Base-by-base conservation (phyloP, 2,113 vertebrate genomes). In the Brachyhypopomus occidentalis region DNA sequence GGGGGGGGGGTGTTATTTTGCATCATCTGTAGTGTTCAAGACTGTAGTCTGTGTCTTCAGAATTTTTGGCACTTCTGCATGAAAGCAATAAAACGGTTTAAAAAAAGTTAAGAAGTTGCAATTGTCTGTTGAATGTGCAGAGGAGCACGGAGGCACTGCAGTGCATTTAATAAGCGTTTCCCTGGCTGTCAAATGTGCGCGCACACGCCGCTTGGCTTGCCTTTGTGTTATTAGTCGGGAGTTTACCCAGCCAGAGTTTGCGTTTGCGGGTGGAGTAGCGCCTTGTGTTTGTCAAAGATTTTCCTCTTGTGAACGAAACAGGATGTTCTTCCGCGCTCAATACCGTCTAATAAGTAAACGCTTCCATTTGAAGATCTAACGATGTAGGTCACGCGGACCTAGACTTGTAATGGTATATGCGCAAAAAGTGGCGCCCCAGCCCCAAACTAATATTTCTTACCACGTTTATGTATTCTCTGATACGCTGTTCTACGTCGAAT, bases 51-150 rank as follows among this genome's bases (percentile, higher is more conserved):
- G 36, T 73, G 73, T 82, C 77, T 85, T 70, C 66, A 45, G 75
- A 83, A 84, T 91, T 93, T 93, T 91, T 90, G 90, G 91, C 92
- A 92, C 90, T 92, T 86, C 88, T 94, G 94, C 94, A 94, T 94
- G 94, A 92, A 86, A 90, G 93, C 92, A 94, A 94, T 94, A 94
- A 94, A 30, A 94, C 80, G 88, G 91, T 93, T 94, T 94, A 92
- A 92, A 94, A 94, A 90, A 36, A 3, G 5, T 58, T 66, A 41
- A 1, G 11, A 38, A 67, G 1, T 17, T 2, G 2, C 5, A 48
- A 48, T 41, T 79, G 66, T 56, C 79, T 58, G 36, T 72, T 66
- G n/a, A 59, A 25, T 63, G 36, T 62, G 7, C 22, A 48, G 34
- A 48, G 20, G n/a, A 1, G 23, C 8, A 56, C 7, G 16, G 6